A percentile compares a stretch with the other conserved stretches of the same genome.
phyloP scores from a whole-genome alignment of 2,888 invertebrate species.

The Lasioglossum villosulum region DNA sequence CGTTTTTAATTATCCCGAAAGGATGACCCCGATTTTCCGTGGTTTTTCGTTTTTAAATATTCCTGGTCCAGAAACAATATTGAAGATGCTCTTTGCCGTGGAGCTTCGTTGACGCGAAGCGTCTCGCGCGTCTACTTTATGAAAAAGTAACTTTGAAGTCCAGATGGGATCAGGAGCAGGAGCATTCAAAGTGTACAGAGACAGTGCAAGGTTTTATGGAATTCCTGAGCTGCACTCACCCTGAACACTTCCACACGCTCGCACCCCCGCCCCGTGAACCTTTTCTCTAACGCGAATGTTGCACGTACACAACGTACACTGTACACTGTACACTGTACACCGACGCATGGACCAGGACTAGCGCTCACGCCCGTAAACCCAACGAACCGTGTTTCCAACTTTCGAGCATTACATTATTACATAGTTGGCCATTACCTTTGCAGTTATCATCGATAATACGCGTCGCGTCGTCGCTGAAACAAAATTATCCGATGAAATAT shows the following conservation, averaged over 20 bases:
- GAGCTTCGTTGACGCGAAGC: background rate
- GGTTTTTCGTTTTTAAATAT: background rate
- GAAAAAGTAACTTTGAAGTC: slow-evolving; percentile 36
- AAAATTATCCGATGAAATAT: slow-evolving; percentile 5
- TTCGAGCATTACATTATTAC: slow-evolving; percentile 79
- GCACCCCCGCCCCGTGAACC: slow-evolving; percentile 58
- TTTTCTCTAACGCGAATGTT: slow-evolving; percentile 39
- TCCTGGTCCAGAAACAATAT: background rate
- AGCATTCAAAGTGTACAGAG: slow-evolving; percentile 54
- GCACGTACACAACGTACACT: slow-evolving; percentile 13
- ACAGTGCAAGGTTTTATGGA: slow-evolving; percentile 72
- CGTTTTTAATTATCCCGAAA: background rate
- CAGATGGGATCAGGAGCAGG: slow-evolving; percentile 60
- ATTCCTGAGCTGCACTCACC: slow-evolving; percentile 82
- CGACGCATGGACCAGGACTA: slow-evolving; percentile 55
- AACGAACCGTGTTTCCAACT: slow-evolving; percentile 84
- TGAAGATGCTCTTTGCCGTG: background rate
- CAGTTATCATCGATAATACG: slow-evolving; percentile 52
- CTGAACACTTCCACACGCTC: slow-evolving; percentile 79
- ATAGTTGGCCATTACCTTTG: slow-evolving; percentile 72
- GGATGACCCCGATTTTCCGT: background rate
- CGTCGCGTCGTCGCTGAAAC: background rate
- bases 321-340: background rate
- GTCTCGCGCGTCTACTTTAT: background rate
- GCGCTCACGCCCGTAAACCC: slow-evolving; percentile 79